Conservation (phyloP, 2,113 vertebrate genomes). For the Microcebus lehilahytsara region DNA sequence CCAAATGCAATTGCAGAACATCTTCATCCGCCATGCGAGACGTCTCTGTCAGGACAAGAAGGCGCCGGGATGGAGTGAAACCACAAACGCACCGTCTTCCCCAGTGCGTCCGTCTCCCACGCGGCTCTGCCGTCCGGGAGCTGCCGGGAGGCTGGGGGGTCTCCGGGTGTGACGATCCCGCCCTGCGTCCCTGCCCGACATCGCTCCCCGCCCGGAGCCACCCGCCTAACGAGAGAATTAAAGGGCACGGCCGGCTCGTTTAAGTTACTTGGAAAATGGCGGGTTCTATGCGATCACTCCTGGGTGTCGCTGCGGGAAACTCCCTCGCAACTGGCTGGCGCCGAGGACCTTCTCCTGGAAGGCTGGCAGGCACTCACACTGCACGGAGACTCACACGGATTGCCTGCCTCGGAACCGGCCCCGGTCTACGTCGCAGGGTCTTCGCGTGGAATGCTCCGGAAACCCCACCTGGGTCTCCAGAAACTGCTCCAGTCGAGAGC, state of each 20-base stretch:
- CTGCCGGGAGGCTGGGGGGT: slow-evolving; percentile 27
- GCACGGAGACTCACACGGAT: background rate
- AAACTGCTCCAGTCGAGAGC: background rate
- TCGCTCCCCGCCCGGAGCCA: background rate
- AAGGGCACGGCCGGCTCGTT: slow-evolving; percentile 47
- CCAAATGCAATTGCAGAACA: background rate
- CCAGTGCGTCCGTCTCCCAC: accelerated
- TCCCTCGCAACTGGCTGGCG: slow-evolving; percentile 59
- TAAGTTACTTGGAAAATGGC: slow-evolving; percentile 67
- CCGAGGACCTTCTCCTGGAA: slow-evolving; percentile 30
- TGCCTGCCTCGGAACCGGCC: slow-evolving; percentile 1
- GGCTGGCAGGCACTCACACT: background rate
- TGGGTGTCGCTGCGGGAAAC: slow-evolving; percentile 7
- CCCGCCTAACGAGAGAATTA: slow-evolving; percentile 65
- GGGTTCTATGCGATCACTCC: background rate
- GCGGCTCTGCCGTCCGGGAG: background rate
- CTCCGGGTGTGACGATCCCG: background rate
- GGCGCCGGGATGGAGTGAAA: background rate
- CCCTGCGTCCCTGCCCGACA: background rate
- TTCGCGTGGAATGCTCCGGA: too few relatives aligned
- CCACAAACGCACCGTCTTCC: background rate
- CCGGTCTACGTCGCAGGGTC: background rate
- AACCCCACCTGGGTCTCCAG: background rate
- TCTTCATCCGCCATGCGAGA: background rate
- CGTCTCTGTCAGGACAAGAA: background rate